Percentiles rank a stretch among this genome's conserved stretches.
Conservation (phyloP, 1,140 invertebrate genomes). For the Formica selysi region DNA sequence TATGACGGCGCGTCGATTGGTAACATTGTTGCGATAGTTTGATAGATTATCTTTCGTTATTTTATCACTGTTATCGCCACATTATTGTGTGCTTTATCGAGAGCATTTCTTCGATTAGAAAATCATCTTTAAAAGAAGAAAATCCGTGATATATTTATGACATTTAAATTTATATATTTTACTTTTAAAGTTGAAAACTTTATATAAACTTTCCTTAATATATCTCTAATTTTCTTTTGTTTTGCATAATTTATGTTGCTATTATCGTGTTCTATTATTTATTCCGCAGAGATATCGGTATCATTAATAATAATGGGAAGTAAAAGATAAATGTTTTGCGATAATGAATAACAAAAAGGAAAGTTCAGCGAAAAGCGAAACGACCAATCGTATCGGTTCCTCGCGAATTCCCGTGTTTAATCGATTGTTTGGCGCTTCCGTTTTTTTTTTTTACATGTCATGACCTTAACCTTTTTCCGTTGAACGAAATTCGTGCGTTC, state of each 20-base stretch:
- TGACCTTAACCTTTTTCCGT: background rate
- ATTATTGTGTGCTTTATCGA: background rate
- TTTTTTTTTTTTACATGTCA: background rate
- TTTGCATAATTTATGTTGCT: too few species aligned
- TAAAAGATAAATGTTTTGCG: background rate
- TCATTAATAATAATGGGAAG: background rate
- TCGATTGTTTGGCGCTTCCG: background rate
- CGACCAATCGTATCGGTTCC: too few species aligned
- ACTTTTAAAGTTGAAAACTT: too few species aligned
- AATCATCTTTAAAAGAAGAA: too few species aligned
- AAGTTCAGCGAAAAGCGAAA: background rate
- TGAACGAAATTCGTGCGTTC: conserved; percentile 40
- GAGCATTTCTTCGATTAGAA: too few species aligned
- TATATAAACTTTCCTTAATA: too few species aligned
- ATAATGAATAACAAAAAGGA: background rate
- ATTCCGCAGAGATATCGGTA: background rate
- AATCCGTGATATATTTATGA: too few species aligned
- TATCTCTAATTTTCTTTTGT: background rate
- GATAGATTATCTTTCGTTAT: background rate
- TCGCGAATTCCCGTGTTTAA: too few species aligned
- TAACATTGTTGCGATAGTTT: background rate
- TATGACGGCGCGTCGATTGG: background rate
- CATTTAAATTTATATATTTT: too few species aligned
- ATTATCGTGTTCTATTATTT: background rate
- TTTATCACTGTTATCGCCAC: background rate